phyloP scores from a whole-genome alignment of 2,888 invertebrate genomes.

The Euproctis similis region DNA sequence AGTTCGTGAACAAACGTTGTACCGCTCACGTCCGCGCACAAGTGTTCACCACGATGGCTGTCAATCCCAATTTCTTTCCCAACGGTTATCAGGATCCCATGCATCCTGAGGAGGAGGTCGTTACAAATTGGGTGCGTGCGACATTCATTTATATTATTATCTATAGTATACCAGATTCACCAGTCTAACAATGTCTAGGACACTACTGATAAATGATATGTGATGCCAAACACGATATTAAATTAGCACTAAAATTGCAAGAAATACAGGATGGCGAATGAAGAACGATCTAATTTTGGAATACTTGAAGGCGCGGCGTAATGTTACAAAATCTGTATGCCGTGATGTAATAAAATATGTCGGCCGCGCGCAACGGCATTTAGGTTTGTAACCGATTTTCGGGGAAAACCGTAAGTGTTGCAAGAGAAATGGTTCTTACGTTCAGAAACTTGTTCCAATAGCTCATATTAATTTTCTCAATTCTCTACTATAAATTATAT shows the following conservation, averaged over 20 bases:
- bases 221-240: slow-evolving; percentile 9
- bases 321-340: slow-evolving; percentile 64
- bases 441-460: too few relatives aligned
- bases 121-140: slow-evolving; percentile 77
- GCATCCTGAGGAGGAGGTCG: slow-evolving; percentile 76
- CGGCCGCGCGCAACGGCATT: slow-evolving; percentile 31
- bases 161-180: slow-evolving; percentile 10
- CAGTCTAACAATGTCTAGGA: slow-evolving; percentile 4
- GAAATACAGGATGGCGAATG: slow-evolving; percentile 26
- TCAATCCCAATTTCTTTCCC: slow-evolving; percentile 71
- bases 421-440: too few relatives aligned
- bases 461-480: too few relatives aligned
- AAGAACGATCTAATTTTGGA: slow-evolving; percentile 51
- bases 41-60: slow-evolving; percentile 52
- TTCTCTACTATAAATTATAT: too few relatives aligned
- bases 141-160: slow-evolving; percentile 17
- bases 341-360: slow-evolving; percentile 61
- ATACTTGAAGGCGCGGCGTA: slow-evolving; percentile 46
- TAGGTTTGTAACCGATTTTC: slow-evolving; percentile 25
- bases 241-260: slow-evolving; percentile 12
- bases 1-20: slow-evolving; percentile 60
- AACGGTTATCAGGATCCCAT: slow-evolving; percentile 71
- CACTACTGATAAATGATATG: too few relatives aligned
- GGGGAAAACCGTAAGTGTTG: slow-evolving; percentile 33
- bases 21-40: slow-evolving; percentile 54